Percentiles rank a stretch among this genome's conserved stretches.
These are phyloP conservation scores for Corticium candelabrum DNA, from an alignment of 37 sponge, comb jelly and placozoan species.

Conservation along the genomic window DNA sequence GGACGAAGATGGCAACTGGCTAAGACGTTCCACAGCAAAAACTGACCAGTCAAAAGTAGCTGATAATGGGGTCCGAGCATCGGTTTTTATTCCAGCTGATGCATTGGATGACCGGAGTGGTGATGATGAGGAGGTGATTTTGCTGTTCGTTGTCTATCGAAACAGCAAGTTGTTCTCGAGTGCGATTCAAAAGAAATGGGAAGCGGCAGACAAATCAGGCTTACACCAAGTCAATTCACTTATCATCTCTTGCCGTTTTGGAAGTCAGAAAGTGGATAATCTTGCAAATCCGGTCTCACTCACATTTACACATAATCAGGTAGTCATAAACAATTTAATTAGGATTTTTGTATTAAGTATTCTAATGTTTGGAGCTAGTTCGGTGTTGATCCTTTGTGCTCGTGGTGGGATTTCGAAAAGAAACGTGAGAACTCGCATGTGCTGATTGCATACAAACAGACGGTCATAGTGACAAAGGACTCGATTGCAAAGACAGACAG, in stretches of 20 bases:
- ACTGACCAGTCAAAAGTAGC: not conserved
- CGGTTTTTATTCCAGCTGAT: not conserved
- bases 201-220: not conserved
- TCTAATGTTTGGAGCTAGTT: no score
- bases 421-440: conserved; percentile 1
- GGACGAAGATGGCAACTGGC: not conserved
- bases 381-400: not conserved
- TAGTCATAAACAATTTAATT: no score
- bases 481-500: no score
- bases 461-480: no score
- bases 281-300: not conserved
- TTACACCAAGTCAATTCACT: not conserved
- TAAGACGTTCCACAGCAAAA: no score
- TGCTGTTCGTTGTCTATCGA: not conserved
- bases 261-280: not conserved
- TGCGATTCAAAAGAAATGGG: not conserved
- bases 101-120: not conserved
- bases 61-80: not conserved
- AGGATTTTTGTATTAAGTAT: no score
- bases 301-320: not conserved
- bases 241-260: not conserved
- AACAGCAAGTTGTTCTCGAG: not conserved
- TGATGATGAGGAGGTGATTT: not conserved
- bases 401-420: not conserved
- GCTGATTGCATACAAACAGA: no score